Percentiles rank a stretch among this genome's conserved stretches.
phyloP scores from a whole-genome alignment of 2,888 invertebrate genomes.

The Rotaria macrura region DNA sequence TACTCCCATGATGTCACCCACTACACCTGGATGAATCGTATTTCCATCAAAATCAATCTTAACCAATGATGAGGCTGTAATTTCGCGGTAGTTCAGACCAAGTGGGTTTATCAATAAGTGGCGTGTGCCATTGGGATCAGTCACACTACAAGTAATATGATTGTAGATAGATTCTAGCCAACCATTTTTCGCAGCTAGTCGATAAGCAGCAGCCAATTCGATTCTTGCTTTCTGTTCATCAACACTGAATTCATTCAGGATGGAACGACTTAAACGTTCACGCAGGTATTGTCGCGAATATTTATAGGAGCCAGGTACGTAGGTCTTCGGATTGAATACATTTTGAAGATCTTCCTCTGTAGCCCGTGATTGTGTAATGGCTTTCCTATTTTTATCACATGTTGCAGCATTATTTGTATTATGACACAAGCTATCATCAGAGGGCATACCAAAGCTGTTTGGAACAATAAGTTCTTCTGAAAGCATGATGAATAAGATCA shows the following conservation, averaged over 20 bases:
- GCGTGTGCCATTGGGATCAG: conserved; percentile 65
- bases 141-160: conserved; percentile 65
- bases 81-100: conserved; percentile 82
- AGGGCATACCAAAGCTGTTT: too few relatives aligned
- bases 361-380: not conserved
- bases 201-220: conserved; percentile 82
- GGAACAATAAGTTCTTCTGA: too few relatives aligned
- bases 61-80: conserved; percentile 78
- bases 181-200: conserved; percentile 84
- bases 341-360: not conserved
- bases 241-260: not conserved
- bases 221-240: conserved; percentile 6
- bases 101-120: conserved; percentile 72
- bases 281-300: not conserved
- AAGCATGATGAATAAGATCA: too few relatives aligned
- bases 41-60: conserved; percentile 63
- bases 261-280: conserved; percentile 6
- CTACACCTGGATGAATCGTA: conserved; percentile 32
- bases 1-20: conserved; percentile 30
- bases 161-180: conserved; percentile 84
- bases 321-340: not conserved
- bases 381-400: not conserved
- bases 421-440: too few relatives aligned
- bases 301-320: conserved; percentile 6
- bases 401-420: too few relatives aligned